A percentile compares a stretch with the other conserved stretches of the same genome.
phyloP scores from a whole-genome alignment of 1,140 invertebrate species.

The Drosophila pseudoananassae region DNA sequence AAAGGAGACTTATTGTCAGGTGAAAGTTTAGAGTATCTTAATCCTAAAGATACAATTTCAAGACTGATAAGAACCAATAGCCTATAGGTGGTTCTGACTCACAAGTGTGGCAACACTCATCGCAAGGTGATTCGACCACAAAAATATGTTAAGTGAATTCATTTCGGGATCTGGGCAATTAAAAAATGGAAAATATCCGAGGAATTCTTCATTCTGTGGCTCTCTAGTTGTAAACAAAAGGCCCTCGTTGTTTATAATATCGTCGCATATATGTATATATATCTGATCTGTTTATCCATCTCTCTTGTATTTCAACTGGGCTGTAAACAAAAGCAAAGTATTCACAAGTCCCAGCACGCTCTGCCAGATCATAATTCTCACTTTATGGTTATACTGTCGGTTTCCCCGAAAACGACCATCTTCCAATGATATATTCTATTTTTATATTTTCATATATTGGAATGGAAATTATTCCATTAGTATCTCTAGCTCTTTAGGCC shows the following conservation, averaged over 20 bases:
- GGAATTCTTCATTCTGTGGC: constrained; percentile 36
- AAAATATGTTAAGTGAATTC: constrained; percentile 5
- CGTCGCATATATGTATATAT: constrained; percentile 39
- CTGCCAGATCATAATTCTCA: constrained; percentile 37
- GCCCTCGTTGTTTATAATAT: constrained; percentile 57
- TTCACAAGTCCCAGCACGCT: constrained; percentile 51
- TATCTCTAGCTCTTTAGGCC: neutral
- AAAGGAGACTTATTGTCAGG: neutral
- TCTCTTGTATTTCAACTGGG: constrained; percentile 23
- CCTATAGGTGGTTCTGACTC: neutral
- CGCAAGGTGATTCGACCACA: too few species aligned
- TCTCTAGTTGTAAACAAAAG: constrained; percentile 58
- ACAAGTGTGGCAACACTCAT: neutral
- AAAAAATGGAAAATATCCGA: constrained; percentile 47
- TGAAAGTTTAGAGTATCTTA: neutral
- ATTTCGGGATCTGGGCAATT: constrained; percentile 11
- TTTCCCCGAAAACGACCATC: constrained; percentile 9
- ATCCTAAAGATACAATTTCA: neutral
- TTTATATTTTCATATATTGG: too few species aligned
- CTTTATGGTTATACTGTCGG: constrained; percentile 31
- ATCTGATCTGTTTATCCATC: constrained; percentile 26
- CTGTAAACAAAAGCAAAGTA: constrained; percentile 58
- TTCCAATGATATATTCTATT: neutral
- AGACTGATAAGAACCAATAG: too few species aligned
- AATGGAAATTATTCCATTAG: too few species aligned